Evolutionary conservation across 2,797 vertebrate species (phyloP).

Genomic region (Ceyx erithaca): DNA sequence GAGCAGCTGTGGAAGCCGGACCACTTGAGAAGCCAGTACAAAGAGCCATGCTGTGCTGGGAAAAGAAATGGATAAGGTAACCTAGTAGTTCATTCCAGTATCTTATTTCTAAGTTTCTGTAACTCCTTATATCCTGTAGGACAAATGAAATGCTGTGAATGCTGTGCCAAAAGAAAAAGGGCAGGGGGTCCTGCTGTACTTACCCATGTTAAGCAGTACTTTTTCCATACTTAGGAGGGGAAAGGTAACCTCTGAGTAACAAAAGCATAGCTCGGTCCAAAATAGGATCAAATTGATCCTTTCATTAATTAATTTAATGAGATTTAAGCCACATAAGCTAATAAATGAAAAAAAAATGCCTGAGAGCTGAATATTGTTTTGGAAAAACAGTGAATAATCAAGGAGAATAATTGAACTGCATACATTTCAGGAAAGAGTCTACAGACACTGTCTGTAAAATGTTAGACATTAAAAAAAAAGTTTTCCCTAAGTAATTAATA

Average conservation of each 20-base stretch:
- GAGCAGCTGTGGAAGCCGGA: constrained; percentile 10
- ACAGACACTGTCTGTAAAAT: neutral
- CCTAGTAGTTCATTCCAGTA: constrained; percentile 21
- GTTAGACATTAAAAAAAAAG: neutral
- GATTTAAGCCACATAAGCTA: neutral
- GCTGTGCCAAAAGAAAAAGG: neutral
- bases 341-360: neutral
- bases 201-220: constrained; percentile 6
- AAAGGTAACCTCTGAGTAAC: neutral
- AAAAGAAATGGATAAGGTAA: constrained; percentile 55
- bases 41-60: constrained; percentile 44
- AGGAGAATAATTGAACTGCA: neutral
- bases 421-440: neutral
- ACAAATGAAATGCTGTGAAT: constrained; percentile 65
- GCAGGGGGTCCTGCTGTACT: neutral
- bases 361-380: neutral
- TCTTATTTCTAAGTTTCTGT: constrained; percentile 61
- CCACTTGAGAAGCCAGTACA: constrained; percentile 42
- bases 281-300: neutral
- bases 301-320: neutral
- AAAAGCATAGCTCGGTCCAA: neutral
- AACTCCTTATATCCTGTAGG: constrained; percentile 52
- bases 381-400: neutral
- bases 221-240: neutral
- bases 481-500: neutral